These are phyloP conservation scores for Scolopax rusticola DNA, from an alignment of 2,797 vertebrate genomes.

Conservation along the genomic window DNA sequence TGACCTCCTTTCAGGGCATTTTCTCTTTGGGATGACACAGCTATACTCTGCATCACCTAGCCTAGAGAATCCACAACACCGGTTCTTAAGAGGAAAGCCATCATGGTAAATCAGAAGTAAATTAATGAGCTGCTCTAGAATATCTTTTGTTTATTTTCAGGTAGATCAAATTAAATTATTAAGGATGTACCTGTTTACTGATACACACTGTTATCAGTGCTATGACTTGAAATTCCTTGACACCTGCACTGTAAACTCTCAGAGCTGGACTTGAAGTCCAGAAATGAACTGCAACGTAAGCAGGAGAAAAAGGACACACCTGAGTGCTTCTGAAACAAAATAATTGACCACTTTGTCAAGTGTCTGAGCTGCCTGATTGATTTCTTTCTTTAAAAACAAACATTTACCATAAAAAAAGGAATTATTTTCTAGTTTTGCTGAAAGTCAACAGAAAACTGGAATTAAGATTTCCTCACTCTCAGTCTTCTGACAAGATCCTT, in stretches of 20 bases:
- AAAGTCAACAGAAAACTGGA: background rate
- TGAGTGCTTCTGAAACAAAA: background rate
- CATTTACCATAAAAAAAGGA: background rate
- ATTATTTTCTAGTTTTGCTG: background rate
- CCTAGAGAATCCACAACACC: background rate
- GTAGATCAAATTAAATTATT: background rate
- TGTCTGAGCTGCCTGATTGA: background rate
- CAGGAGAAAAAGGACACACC: background rate
- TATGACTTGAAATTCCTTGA: background rate
- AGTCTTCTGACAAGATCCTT: background rate
- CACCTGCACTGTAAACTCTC: background rate
- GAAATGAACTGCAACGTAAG: background rate
- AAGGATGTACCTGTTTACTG: background rate
- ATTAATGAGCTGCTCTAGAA: background rate
- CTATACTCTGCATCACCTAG: background rate
- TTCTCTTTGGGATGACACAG: background rate
- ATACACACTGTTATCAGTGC: background rate
- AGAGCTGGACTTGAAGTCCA: background rate
- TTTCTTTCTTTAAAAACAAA: background rate
- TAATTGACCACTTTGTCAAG: background rate
- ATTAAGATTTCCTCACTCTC: background rate
- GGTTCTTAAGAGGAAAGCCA: background rate
- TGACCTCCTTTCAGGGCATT: background rate
- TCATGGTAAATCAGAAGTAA: background rate
- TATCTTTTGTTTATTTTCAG: conserved; percentile 3